Base-by-base conservation (phyloP, 2,888 invertebrate genomes). In the Drosophila suboccidentalis region DNA sequence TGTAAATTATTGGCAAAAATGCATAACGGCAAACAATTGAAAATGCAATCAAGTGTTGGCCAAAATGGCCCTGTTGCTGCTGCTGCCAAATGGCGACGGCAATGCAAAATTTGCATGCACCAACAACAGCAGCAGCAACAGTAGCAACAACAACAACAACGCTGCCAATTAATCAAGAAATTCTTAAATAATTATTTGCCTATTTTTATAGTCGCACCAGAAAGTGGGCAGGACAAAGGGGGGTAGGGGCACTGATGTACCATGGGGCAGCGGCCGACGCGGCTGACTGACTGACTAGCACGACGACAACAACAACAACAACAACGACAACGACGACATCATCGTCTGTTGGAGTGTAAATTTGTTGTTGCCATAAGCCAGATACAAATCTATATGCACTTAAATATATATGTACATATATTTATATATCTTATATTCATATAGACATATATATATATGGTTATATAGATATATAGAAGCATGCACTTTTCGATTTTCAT, bases 101-200 rank as follows among this genome's bases (percentile, higher is more conserved):
- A 78, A 65, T 61, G 65, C 61, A 62, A 76, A 71, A 83, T 76
- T 76, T 83, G 77, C 84, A 69, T 75, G 63, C 78, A 68, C 55
- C 80, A 76, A 51, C 55, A 54, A 38, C 47, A 46, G 26, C 55
- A 57, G 4, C 44, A 69, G 6, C 46, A 60, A n/a, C 49, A 63
- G 19, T 67, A 75, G 38, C 65, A 61, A 9, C 62, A 73, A 59
- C 72, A 69, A 66, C 69, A 85, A 72, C 80, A 83, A 71, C 78
- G 72, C 78, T 88, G 90, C 90, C 91, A 91, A 91, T 91, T 91
- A 91, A 91, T 91, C 91, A 91, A 90, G 91, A 91, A 90, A 91
- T 91, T 91, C 90, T 91, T 91, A 90, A 91, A 91, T 91, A 91
- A 91, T 91, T 91, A 91, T 91, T 91, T 91, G 91, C 82, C 91